Base-by-base conservation (phyloP, 2,797 vertebrate genomes). In the Pygocentrus nattereri region DNA sequence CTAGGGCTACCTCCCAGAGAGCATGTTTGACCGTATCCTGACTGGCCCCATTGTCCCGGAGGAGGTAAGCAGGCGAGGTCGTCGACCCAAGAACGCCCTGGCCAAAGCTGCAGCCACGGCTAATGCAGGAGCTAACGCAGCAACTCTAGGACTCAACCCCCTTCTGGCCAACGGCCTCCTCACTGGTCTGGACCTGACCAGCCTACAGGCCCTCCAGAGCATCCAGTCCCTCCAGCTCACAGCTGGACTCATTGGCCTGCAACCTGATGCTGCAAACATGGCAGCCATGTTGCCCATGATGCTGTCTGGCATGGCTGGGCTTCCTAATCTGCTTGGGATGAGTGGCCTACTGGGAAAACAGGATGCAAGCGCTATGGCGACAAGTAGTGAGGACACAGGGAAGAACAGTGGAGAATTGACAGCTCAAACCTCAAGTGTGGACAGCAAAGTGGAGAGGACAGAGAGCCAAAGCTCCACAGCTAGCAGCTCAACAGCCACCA, bases 261-360 rank as follows among this genome's bases (percentile, higher is more conserved):
- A 97, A 0, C 90, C 96, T 0, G 93, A 95, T 31, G 93, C 94
- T 11, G 87, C 92, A 87, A 95, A 97, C 88, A 80, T 98, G 87
- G 97, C 98, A 16, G 95, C 97, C 86, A 95, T 99, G 96, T 98
- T 99, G 92, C 98, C 98, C 88, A 97, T 99, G 98, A 96, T 99
- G 93, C 95, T 99, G 50, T 98, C 98, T 0, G 96, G 96, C 78
- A 97, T 99, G 96, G 92, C 96, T 5, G 97, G 97, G 7, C 91
- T 99, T 84, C 98, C 97, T 31, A 98, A 97, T 92, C 89, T 99
- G 81, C 87, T 99, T 34, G 93, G 96, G 80, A 95, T 99, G 95
- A 94, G 96, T 80, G 93, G 93, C 78, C 91, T 98, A 75, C 88
- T 98, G 0, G 91, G 95, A 23, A 97, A 98, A 82, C 90, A 93